A percentile compares a stretch with the other conserved stretches of the same genome.
Conservation (phyloP, 2,888 invertebrate genomes). For the Lepidochrysops patricia region DNA sequence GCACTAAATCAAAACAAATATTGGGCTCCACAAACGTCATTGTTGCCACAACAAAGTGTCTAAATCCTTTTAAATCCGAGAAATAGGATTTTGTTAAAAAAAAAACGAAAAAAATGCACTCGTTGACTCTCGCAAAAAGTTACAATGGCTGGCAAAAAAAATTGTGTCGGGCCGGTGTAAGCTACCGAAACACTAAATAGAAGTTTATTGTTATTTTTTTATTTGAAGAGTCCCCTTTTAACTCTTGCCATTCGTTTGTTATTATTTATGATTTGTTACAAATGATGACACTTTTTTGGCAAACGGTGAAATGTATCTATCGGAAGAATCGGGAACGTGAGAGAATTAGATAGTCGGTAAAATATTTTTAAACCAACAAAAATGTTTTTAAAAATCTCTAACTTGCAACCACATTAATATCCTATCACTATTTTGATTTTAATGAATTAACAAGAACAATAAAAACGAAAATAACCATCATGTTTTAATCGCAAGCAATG, state of each 20-base stretch:
- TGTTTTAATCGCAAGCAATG: no score
- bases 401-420: no score
- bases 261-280: conserved; percentile 14
- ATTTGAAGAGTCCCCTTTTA: conserved; percentile 33
- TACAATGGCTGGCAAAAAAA: conserved; percentile 57
- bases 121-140: conserved; percentile 64
- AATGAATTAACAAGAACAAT: no score
- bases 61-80: conserved; percentile 72
- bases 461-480: no score
- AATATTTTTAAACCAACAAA: neutral
- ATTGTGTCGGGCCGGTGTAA: conserved; percentile 49
- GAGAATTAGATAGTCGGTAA: neutral
- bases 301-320: neutral
- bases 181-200: conserved; percentile 63
- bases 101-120: conserved; percentile 45
- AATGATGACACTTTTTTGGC: conserved; percentile 11
- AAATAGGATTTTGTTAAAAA: conserved; percentile 65
- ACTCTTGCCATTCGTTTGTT: conserved; percentile 15
- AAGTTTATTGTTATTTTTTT: conserved; percentile 46
- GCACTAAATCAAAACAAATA: conserved; percentile 66
- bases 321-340: neutral
- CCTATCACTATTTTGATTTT: no score
- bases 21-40: conserved; percentile 58
- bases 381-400: neutral
- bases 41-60: conserved; percentile 73